Evolutionary conservation across 2,888 invertebrate genomes (phyloP).

Genomic region (Lycophotia porphyrea): DNA sequence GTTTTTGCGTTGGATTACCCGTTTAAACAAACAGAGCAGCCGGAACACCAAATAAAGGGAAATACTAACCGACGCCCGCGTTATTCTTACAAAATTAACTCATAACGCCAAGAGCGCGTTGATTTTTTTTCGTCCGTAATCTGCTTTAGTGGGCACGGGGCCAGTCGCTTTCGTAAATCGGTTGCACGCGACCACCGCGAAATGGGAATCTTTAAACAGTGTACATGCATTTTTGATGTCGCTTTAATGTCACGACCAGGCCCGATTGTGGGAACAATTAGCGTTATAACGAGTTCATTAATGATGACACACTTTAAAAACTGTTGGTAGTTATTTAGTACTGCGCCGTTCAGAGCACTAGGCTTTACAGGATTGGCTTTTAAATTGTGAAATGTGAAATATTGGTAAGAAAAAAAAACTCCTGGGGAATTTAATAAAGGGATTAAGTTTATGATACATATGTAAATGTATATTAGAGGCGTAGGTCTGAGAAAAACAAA

Average conservation of each 20-base stretch:
- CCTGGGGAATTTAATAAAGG: slow-evolving; percentile 84
- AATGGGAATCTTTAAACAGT: slow-evolving; percentile 89
- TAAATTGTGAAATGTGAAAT: slow-evolving; percentile 59
- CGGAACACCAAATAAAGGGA: slow-evolving; percentile 88
- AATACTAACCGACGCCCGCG: slow-evolving; percentile 86
- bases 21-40: slow-evolving; percentile 87
- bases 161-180: slow-evolving; percentile 88
- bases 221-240: slow-evolving; percentile 88
- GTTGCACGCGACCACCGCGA: slow-evolving; percentile 85
- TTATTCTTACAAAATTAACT: slow-evolving; percentile 90
- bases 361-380: slow-evolving; percentile 51
- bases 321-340: slow-evolving; percentile 66
- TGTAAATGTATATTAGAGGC: slow-evolving; percentile 80
- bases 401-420: slow-evolving; percentile 71
- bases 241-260: slow-evolving; percentile 85
- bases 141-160: slow-evolving; percentile 89
- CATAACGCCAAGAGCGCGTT: slow-evolving; percentile 88
- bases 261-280: slow-evolving; percentile 87
- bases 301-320: slow-evolving; percentile 70
- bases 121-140: slow-evolving; percentile 88
- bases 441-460: slow-evolving; percentile 81
- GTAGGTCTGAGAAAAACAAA: slow-evolving; percentile 85
- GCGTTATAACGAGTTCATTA: slow-evolving; percentile 87
- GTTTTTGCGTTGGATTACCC: slow-evolving; percentile 87
- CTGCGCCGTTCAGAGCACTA: slow-evolving; percentile 52